Conservation (phyloP, 2,797 vertebrate species). For the Aeoliscus strigatus region DNA sequence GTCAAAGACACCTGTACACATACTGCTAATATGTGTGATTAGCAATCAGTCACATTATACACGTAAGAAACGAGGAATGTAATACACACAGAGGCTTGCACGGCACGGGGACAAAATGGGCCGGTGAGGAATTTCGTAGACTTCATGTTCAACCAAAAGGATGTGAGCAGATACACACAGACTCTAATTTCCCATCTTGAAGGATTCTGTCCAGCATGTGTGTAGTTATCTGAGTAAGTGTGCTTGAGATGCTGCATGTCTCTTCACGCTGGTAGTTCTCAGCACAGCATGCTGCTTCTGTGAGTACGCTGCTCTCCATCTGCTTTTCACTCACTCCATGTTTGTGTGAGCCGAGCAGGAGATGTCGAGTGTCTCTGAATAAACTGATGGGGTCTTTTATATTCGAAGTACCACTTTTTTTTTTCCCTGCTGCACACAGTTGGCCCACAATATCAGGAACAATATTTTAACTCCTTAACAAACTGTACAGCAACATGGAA, state of each 20-base stretch:
- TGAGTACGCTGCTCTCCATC: slow-evolving; percentile 70
- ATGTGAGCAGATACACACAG: slow-evolving; percentile 27
- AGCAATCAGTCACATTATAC: too few relatives aligned
- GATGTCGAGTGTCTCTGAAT: slow-evolving; percentile 75
- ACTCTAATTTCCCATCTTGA: slow-evolving; percentile 41
- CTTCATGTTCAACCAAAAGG: slow-evolving; percentile 28
- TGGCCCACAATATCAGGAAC: slow-evolving; percentile 31
- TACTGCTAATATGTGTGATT: too few relatives aligned
- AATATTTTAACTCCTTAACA: slow-evolving; percentile 28
- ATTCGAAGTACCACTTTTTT: slow-evolving; percentile 51
- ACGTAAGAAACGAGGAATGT: too few relatives aligned
- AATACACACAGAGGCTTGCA: too few relatives aligned
- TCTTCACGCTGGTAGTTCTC: slow-evolving; percentile 67
- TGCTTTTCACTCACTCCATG: slow-evolving; percentile 68
- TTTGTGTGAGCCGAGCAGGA: slow-evolving; percentile 65
- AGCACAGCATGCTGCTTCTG: slow-evolving; percentile 64
- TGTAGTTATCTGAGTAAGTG: slow-evolving; percentile 69
- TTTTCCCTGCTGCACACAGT: slow-evolving; percentile 38
- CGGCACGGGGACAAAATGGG: neutral
- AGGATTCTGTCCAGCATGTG: slow-evolving; percentile 50
- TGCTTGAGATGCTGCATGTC: slow-evolving; percentile 73
- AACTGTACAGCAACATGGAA: slow-evolving; percentile 16
- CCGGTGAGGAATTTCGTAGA: neutral
- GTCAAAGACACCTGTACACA: too few relatives aligned
- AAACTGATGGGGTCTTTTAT: slow-evolving; percentile 69